Evolutionary conservation across 2,888 invertebrate genomes (phyloP).

Genomic region (Aplocera efformata): DNA sequence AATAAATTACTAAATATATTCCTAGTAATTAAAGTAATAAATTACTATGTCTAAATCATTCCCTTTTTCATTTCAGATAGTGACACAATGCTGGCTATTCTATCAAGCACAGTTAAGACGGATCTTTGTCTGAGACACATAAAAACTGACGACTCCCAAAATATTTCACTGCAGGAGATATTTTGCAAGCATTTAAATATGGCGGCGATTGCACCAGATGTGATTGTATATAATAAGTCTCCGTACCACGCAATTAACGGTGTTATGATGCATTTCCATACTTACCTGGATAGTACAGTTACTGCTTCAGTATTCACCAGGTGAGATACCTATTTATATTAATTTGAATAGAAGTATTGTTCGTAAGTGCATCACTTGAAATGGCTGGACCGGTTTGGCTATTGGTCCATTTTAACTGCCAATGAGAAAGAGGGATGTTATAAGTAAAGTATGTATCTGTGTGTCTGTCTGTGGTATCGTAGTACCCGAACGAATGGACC

Average conservation of each 20-base stretch:
- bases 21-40: too few species aligned
- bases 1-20: too few species aligned
- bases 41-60: not conserved
- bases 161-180: slow-evolving; percentile 34
- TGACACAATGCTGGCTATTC: slow-evolving; percentile 41
- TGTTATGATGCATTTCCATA: slow-evolving; percentile 42
- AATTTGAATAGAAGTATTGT: too few species aligned
- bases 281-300: slow-evolving; percentile 9
- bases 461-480: too few species aligned
- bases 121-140: slow-evolving; percentile 48
- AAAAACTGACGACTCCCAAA: slow-evolving; percentile 23
- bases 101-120: slow-evolving; percentile 48
- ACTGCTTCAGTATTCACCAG: slow-evolving; percentile 48
- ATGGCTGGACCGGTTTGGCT: too few species aligned
- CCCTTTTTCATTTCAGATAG: slow-evolving; percentile 38
- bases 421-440: too few species aligned
- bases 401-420: too few species aligned
- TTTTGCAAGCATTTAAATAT: slow-evolving; percentile 50
- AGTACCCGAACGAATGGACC: too few species aligned
- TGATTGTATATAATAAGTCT: slow-evolving; percentile 47
- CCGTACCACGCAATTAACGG: slow-evolving; percentile 59
- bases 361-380: too few species aligned
- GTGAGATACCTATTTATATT: slow-evolving; percentile 32
- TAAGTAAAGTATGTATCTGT: too few species aligned
- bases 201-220: slow-evolving; percentile 38